Evolutionary conservation across 2,888 invertebrate species (phyloP), one percentile per base, ranked within the genome.

Genomic region (Fissipunctia ypsillon): DNA sequence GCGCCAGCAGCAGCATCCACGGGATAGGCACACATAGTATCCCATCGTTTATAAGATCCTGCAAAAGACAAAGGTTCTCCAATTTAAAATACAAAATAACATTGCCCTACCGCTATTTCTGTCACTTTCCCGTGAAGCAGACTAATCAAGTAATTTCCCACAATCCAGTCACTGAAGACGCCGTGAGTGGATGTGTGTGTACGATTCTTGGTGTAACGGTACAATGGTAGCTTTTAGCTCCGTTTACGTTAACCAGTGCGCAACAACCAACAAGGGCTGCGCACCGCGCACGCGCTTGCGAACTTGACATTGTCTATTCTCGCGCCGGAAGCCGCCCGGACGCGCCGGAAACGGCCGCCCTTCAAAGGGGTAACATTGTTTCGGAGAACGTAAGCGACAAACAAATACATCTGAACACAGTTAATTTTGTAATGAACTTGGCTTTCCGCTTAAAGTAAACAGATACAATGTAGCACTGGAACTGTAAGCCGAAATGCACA

Each of bases 251-350:
- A 82, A 75, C 70, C 65, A 65, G 79, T 57, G 60, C 78, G 73
- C 63, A 69, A 78, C 73, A 73, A 52, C 50, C 73, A 73, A 52
- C 50, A 75, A 78, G 76, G 73, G 82, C 71, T 79, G 81, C 84
- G n/a, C n/a, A n/a, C n/a, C n/a, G n/a, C n/a, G 88, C 84, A 78
- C 80, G 85, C 89, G 91, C 87, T 82, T 89, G 93, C 93, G 93
- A 95, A 94, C 95, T 95, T 95, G 95, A 95, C 95, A 94, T 94
- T 93, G 94, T 92, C 92, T 93, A 90, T 90, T 90, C 89, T 87
- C 83, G 90, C 90, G 84, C 90, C 93, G 93, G 93, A 93, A 92
- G 87, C 89, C 72, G 81, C 77, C 78, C 86, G 83, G 72, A 87
- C 84, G 83, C 91, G 88, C 89, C 93, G 93, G 94, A 94, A 90